Evolutionary conservation across 2,113 vertebrate species (phyloP), one percentile per base, ranked within the genome.

Genomic region (Clarias macrocephalus): DNA sequence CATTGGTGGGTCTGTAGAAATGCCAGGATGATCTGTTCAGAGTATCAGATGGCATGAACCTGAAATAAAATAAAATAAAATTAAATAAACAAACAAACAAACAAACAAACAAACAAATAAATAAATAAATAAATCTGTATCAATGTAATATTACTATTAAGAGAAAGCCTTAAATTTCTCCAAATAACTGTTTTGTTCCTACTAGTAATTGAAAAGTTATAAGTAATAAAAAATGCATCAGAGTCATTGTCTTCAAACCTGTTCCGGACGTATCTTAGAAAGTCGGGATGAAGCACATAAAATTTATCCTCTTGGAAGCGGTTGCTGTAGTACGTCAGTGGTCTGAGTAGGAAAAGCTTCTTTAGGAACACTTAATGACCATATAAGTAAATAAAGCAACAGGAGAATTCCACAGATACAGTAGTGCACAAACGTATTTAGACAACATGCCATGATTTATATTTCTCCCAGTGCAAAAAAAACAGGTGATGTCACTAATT

Each of bases 181-280:
- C 33, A 37, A 37, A 37, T 2, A 37, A 37, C 33, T 37, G 33
- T 37, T 37, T 37, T 70, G 15, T 70, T 70, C 66, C 3, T 28
- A 4, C 30, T 70, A 48, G 48, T 70, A 28, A 11, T 19, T 52
- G 23, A 37, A 37, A 6, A 0, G 48, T 13, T 63, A 48, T 7
- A 82, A 81, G 3, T 2, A 25, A 52, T 3, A 1, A 57, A 2
- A 19, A 56, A 6, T 56, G n/a, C 21, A 54, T 6, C 7, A 48
- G 8, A 48, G 7, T 48, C 11, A 15, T 54, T 3, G 5, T 56
- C 10, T 25, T 16, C 88, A 60, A n/a, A 98, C 97, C 97, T 97
- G 96, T 97, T 98, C 84, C 95, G 95, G 48, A 96, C 83, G 28
- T 98, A 98, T 91, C 96, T 92, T 82, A 96, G 89, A 84, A 97